Conservation (phyloP, 2,797 vertebrate genomes). For the Hippopotamyrus pictus region DNA sequence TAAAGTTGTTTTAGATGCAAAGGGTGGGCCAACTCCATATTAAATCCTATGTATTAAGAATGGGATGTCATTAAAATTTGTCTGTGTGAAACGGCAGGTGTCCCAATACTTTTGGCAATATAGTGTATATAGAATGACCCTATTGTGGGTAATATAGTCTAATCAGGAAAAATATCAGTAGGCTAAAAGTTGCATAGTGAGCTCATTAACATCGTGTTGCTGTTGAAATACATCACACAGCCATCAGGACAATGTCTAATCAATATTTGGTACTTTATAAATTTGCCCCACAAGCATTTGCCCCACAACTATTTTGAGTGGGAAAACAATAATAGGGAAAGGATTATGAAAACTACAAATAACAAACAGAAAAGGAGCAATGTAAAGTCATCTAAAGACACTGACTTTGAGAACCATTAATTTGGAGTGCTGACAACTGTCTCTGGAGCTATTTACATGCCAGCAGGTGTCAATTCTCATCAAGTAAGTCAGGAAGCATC, state of each 20-base stretch:
- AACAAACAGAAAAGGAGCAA: background rate
- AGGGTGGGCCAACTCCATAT: too few species aligned
- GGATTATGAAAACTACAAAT: background rate
- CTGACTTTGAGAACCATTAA: background rate
- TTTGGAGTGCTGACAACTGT: background rate
- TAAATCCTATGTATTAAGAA: too few species aligned
- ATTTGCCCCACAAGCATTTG: background rate
- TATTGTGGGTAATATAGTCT: background rate
- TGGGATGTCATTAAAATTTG: too few species aligned
- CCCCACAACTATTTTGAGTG: background rate
- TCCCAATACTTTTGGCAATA: too few species aligned
- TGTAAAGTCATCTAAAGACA: background rate
- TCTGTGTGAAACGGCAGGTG: too few species aligned
- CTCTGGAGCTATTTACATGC: background rate
- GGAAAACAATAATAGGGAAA: too few species aligned
- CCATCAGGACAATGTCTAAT: background rate
- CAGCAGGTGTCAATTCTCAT: background rate
- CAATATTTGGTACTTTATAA: background rate
- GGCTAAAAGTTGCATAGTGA: background rate
- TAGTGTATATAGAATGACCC: background rate
- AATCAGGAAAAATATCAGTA: background rate
- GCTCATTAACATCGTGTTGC: background rate
- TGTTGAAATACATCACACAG: background rate
- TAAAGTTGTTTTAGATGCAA: too few species aligned
- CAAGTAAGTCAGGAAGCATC: background rate